phyloP scores from a whole-genome alignment of 2,797 vertebrate species.

The Todus mexicanus region DNA sequence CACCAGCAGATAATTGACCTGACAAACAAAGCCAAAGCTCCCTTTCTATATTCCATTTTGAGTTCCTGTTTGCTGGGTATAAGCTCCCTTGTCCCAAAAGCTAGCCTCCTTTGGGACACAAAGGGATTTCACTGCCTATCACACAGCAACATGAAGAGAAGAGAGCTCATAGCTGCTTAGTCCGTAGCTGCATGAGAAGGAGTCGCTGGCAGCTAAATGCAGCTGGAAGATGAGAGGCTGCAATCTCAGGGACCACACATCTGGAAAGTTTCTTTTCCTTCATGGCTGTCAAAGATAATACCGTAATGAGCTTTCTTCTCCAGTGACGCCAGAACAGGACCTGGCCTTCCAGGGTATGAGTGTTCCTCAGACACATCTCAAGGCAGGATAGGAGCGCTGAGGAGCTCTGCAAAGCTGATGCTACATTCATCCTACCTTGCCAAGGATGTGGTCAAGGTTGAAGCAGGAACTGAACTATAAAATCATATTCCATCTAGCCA shows the following conservation, averaged over 20 bases:
- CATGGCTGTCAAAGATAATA: neutral
- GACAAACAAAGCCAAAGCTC: neutral
- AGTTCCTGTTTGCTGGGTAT: neutral
- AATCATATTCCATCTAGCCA: neutral
- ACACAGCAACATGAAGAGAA: neutral
- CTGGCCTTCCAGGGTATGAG: neutral
- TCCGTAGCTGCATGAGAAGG: neutral
- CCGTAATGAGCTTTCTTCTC: neutral
- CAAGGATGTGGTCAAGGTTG: neutral
- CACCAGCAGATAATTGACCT: neutral
- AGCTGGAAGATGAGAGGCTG: neutral
- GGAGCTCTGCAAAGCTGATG: neutral
- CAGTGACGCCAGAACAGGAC: neutral
- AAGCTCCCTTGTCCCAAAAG: neutral
- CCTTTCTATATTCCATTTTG: neutral
- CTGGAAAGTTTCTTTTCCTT: neutral
- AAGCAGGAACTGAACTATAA: neutral
- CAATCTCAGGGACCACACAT: neutral
- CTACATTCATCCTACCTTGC: neutral
- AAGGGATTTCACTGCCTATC: neutral
- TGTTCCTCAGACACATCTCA: neutral
- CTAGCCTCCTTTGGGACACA: neutral
- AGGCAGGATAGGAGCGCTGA: neutral
- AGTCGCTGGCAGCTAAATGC: neutral
- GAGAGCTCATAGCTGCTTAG: neutral